phyloP scores from a whole-genome alignment of 2,888 invertebrate genomes.

The Lymantria monacha region DNA sequence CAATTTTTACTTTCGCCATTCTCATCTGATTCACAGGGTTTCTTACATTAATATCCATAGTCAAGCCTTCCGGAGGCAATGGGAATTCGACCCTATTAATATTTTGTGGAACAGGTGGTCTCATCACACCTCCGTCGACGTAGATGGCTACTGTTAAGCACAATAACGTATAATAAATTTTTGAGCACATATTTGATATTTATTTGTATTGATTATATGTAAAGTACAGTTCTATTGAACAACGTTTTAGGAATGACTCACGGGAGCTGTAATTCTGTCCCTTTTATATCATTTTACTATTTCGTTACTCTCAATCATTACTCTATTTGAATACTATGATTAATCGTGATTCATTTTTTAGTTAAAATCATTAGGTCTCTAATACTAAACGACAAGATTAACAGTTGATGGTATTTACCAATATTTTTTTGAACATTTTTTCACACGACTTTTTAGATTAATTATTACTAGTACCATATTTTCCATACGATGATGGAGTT shows the following conservation, averaged over 20 bases:
- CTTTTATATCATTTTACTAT: not conserved
- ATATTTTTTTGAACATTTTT: too few species aligned
- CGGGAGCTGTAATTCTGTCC: not conserved
- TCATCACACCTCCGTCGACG: not conserved
- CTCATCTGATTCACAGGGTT: not conserved
- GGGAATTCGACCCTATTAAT: slow-evolving; percentile 1
- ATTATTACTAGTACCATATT: too few species aligned
- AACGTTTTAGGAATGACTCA: not conserved
- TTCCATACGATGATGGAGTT: too few species aligned
- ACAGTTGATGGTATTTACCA: too few species aligned
- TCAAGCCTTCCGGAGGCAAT: slow-evolving; percentile 2
- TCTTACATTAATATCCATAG: slow-evolving; percentile 1
- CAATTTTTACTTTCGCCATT: slow-evolving; percentile 1
- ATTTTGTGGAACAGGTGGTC: not conserved
- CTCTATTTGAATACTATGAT: too few species aligned
- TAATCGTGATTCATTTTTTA: too few species aligned
- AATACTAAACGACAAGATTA: too few species aligned
- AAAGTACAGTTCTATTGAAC: not conserved
- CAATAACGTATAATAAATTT: not conserved
- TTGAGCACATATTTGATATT: not conserved
- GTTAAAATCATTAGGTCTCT: too few species aligned
- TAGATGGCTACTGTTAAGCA: not conserved
- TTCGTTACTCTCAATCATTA: too few species aligned
- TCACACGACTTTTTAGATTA: too few species aligned
- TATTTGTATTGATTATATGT: not conserved